Conservation (phyloP, 2,113 vertebrate species). For the Malaclemys terrapin region DNA sequence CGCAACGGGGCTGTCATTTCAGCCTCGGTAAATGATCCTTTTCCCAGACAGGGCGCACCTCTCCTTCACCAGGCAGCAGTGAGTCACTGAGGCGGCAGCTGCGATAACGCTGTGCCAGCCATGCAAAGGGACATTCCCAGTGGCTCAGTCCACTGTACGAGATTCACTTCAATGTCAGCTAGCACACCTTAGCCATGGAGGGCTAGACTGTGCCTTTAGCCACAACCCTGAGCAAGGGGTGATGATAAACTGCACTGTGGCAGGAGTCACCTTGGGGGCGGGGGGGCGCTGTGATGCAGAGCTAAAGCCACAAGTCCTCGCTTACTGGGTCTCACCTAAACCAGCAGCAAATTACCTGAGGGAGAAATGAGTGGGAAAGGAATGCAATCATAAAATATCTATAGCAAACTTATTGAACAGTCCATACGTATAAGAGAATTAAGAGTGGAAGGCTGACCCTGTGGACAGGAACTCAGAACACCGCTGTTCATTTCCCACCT, state of each 20-base stretch:
- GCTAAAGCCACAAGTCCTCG: neutral
- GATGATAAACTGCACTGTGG: neutral
- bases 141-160: neutral
- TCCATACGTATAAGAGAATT: neutral
- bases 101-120: neutral
- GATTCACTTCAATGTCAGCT: too few relatives aligned
- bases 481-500: neutral
- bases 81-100: neutral
- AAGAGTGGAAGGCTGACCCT: neutral
- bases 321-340: neutral
- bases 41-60: neutral
- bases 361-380: neutral
- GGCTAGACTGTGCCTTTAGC: neutral
- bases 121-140: neutral
- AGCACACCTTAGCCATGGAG: neutral
- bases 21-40: neutral
- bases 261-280: neutral
- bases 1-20: rapidly evolving
- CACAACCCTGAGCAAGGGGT: neutral
- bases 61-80: neutral
- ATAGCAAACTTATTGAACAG: neutral
- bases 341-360: neutral
- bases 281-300: neutral
- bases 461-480: neutral
- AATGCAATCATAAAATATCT: neutral